Evolutionary conservation across 2,113 vertebrate genomes (phyloP), one percentile per base, ranked within the genome.

Genomic region (Chloropsis hardwickii): DNA sequence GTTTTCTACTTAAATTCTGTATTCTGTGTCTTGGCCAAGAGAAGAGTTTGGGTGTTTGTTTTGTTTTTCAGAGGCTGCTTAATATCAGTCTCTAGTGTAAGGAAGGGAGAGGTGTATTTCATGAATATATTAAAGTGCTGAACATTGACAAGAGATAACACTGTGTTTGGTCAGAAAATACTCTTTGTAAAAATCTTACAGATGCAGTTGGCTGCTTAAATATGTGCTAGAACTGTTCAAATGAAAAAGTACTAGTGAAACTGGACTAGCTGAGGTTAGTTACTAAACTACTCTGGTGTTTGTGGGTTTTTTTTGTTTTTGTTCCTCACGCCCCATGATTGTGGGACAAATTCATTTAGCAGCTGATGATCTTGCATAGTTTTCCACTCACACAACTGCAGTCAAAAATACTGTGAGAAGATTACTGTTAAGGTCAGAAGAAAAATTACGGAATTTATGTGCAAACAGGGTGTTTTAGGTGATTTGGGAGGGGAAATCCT

Each of bases 331-430:
- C 6, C 20, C 19, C 21, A 3, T 23, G 11, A 29, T 16, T 47
- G 42, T 74, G 69, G 64, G 69, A 89, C 62, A 91, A 80, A 91
- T 80, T 82, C 12, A 62, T 81, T 83, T 89, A 78, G 50, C 76
- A 69, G 47, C 69, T 89, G 78, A 93, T 67, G 67, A 8, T 81
- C 29, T 66, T 37, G 22, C 42, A 31, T 45, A 12, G 48, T 82
- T 95, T 88, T 86, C 45, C 56, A 48, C n/a, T 88, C 66, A 51
- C 44, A 50, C 28, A 53, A 65, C 27, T 66, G 20, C 33, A 74
- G 69, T 56, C 45, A 76, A 51, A 92, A 88, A 58, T 73, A 60
- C 17, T 76, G 8, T 17, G 44, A 74, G 60, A 73, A 54, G 47
- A n/a, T 67, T 40, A 25, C 17, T 56, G 16, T 37, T 76, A 80